Percentiles rank a stretch among this genome's conserved stretches.
Conservation (phyloP, 2,888 invertebrate genomes). For the Ormyrus thymus region DNA sequence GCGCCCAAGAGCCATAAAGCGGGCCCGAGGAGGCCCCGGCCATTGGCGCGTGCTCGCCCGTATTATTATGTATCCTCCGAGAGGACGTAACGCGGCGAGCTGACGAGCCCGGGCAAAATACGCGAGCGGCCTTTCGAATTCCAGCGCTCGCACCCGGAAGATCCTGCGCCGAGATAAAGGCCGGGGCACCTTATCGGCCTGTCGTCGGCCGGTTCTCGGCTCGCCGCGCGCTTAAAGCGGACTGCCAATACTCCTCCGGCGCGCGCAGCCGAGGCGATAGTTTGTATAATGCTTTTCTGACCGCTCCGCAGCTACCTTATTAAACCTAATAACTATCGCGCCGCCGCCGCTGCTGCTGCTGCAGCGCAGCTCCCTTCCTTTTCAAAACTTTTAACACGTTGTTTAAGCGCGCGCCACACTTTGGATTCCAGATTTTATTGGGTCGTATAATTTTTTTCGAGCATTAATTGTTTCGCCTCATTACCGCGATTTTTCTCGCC, state of each 20-base stretch:
- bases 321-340: constrained; percentile 46
- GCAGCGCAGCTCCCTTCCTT: constrained; percentile 29
- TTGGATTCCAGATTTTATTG: constrained; percentile 51
- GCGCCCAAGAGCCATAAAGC: not conserved
- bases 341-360: constrained; percentile 18
- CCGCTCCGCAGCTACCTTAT: constrained; percentile 35
- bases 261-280: constrained; percentile 11
- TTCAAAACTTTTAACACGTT: constrained; percentile 43
- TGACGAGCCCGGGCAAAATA: constrained; percentile 20
- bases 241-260: constrained; percentile 39
- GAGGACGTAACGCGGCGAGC: constrained; percentile 20
- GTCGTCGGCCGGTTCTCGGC: constrained; percentile 39
- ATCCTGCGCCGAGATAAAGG: constrained; percentile 46
- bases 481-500: constrained; percentile 22
- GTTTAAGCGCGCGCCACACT: constrained; percentile 30
- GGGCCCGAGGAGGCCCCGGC: not conserved
- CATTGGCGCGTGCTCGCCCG: constrained; percentile 23
- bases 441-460: constrained; percentile 37
- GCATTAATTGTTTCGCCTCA: constrained; percentile 33
- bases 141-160: constrained; percentile 49
- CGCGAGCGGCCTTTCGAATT: constrained; percentile 26
- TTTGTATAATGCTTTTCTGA: constrained; percentile 49
- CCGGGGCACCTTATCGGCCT: constrained; percentile 37
- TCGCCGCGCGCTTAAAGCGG: not conserved
- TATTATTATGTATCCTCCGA: constrained; percentile 38